Percentiles rank a stretch among this genome's conserved stretches.
These are phyloP conservation scores for Chitala chitala DNA, from an alignment of 2,113 vertebrate species.

Conservation along the genomic window DNA sequence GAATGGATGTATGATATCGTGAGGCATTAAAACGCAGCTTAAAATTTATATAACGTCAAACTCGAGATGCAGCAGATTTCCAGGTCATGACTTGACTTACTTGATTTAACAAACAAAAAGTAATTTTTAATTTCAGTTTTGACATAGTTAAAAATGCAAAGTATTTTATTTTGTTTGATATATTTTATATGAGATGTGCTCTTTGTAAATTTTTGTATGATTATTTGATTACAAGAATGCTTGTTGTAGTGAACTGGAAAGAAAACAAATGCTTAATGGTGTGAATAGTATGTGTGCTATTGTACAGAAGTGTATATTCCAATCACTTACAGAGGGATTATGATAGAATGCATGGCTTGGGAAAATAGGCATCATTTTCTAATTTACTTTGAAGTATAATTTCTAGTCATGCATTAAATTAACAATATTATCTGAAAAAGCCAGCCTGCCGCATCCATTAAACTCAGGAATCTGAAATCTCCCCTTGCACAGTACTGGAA, in stretches of 20 bases:
- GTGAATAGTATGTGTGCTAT: constrained; percentile 27
- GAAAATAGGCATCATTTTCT: constrained; percentile 51
- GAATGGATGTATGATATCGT: no score
- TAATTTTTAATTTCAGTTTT: no score
- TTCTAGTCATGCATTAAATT: constrained; percentile 72
- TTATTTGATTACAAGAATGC: constrained; percentile 23
- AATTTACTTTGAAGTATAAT: constrained; percentile 68
- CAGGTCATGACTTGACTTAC: no score
- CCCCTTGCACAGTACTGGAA: constrained; percentile 42
- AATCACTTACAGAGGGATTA: constrained; percentile 30
- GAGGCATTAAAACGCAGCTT: no score
- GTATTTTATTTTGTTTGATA: no score
- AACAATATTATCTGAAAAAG: constrained; percentile 67
- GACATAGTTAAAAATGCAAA: no score
- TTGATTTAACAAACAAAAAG: no score
- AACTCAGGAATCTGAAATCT: constrained; percentile 44
- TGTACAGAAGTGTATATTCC: constrained; percentile 13
- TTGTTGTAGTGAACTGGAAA: constrained; percentile 21
- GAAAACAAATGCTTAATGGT: constrained; percentile 26
- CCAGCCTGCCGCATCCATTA: constrained; percentile 51
- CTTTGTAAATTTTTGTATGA: background rate
- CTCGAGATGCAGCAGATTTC: no score
- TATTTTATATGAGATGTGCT: no score
- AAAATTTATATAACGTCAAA: no score
- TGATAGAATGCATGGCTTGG: constrained; percentile 30